Base-by-base conservation (phyloP, 2,113 vertebrate species). In the Agapornis roseicollis region DNA sequence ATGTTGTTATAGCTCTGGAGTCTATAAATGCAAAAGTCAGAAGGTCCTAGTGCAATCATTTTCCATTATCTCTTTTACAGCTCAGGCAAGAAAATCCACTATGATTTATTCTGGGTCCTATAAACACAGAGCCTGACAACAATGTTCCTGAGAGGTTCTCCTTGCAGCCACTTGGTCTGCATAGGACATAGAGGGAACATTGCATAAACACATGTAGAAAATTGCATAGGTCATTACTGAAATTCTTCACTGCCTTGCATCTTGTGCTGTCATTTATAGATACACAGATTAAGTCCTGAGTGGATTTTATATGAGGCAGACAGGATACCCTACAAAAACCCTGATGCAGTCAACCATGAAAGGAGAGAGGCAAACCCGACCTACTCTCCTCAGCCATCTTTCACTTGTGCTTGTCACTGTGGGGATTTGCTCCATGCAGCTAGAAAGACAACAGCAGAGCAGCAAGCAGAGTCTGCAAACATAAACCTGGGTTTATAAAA, bases 151-250 rank as follows among this genome's bases (percentile, higher is more conserved):
- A 80, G 68, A 79, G 4, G 19, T 69, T 55, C 58, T 85, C 56
- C 52, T 65, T 37, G 52, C 58, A 69, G 14, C 14, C 33, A 7
- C 7, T 69, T 64, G 60, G 14, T 5, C 39, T 61, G 73, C 33
- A 13, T 1, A 46, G 29, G 17, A 50, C 23, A 50, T 0, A 0
- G 28, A 9, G 1, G 5, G 3, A 71, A 2, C 23, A 11, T 1
- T 46, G 7, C 17, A 25, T 27, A 78, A 71, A 37, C 19, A 25
- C 1, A 0, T 3, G 16, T 25, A 85, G 8, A 88, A 76, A 52
- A 85, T 49, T 17, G 12, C 18, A 7, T 18, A 28, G 9, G 28
- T 53, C 6, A 2, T 46, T 61, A 74, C 11, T 55, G 17, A 56
- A 33, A 31, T 31, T 74, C 71, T 39, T 88, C 56, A 46, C 19